phyloP scores from a whole-genome alignment of 1,140 invertebrate genomes.

The Amphibalanus amphitrite region DNA sequence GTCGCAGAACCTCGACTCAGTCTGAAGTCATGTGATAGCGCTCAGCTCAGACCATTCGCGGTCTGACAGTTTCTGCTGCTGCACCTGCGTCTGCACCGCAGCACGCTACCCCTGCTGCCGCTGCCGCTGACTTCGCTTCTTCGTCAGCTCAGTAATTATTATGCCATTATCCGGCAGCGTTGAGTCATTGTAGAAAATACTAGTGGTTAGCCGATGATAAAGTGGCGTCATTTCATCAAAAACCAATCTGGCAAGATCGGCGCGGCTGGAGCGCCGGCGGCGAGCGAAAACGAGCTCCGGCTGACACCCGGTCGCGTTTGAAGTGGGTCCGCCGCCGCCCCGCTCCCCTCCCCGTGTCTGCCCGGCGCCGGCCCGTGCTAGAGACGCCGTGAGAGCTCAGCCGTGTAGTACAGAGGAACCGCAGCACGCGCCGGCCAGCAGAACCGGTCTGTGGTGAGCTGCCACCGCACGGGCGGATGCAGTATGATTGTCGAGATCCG shows the following conservation, averaged over 20 bases:
- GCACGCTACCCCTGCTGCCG: no score
- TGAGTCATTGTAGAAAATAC: slow-evolving; percentile 1
- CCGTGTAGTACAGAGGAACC: no score
- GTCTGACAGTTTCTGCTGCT: background rate
- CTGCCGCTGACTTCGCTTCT: no score
- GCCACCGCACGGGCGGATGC: no score
- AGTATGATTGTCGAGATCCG: no score
- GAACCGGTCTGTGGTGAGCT: no score
- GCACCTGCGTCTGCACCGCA: no score
- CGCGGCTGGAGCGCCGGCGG: background rate
- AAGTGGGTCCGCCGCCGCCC: background rate
- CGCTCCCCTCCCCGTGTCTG: background rate
- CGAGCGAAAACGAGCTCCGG: background rate
- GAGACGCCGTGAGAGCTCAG: no score
- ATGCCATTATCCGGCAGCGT: background rate
- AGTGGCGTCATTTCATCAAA: background rate
- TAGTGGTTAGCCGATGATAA: slow-evolving; percentile 1
- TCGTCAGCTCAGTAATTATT: background rate
- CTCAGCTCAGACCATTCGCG: no score
- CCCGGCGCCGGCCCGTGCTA: no score
- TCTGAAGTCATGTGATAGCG: background rate
- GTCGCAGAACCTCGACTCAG: background rate
- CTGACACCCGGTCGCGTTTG: background rate
- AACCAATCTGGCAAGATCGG: background rate
- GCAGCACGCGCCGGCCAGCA: no score